Percentiles rank a stretch among this genome's conserved stretches.
phyloP scores from a whole-genome alignment of 2,797 vertebrate species.

The Acropternis orthonyx region DNA sequence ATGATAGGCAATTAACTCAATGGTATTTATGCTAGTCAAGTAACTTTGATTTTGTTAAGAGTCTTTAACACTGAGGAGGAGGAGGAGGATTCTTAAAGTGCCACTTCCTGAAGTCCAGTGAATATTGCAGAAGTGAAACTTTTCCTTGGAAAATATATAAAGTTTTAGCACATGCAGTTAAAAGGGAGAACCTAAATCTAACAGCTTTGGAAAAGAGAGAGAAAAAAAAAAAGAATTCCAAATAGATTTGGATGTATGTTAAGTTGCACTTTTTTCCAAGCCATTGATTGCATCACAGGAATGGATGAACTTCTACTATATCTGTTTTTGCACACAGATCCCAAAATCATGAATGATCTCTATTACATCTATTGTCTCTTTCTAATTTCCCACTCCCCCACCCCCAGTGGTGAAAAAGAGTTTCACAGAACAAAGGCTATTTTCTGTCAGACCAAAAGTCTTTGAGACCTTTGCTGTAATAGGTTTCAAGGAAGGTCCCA shows the following conservation, averaged over 20 bases:
- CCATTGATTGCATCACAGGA: background rate
- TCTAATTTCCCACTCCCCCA: background rate
- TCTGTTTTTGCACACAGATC: background rate
- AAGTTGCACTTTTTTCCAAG: background rate
- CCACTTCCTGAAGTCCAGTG: background rate
- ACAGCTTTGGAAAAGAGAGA: background rate
- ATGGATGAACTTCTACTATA: background rate
- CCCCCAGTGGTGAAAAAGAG: background rate
- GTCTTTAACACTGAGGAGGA: background rate
- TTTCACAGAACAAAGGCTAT: background rate
- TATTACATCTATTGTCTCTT: background rate
- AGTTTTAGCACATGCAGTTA: background rate
- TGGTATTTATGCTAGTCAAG: slow-evolving; percentile 19
- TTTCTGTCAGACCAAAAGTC: background rate
- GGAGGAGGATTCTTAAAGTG: background rate
- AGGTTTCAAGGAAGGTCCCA: background rate
- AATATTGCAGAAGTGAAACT: background rate
- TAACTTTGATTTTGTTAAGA: slow-evolving; percentile 24
- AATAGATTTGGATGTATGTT: background rate
- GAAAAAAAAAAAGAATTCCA: rapidly evolving
- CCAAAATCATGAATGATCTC: background rate
- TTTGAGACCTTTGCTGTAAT: background rate
- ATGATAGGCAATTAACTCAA: slow-evolving; percentile 59
- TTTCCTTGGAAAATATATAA: background rate
- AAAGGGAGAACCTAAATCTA: background rate